A percentile compares a stretch with the other conserved stretches of the same genome.
phyloP scores from a whole-genome alignment of 2,113 vertebrate genomes.

The Noturus placidus region DNA sequence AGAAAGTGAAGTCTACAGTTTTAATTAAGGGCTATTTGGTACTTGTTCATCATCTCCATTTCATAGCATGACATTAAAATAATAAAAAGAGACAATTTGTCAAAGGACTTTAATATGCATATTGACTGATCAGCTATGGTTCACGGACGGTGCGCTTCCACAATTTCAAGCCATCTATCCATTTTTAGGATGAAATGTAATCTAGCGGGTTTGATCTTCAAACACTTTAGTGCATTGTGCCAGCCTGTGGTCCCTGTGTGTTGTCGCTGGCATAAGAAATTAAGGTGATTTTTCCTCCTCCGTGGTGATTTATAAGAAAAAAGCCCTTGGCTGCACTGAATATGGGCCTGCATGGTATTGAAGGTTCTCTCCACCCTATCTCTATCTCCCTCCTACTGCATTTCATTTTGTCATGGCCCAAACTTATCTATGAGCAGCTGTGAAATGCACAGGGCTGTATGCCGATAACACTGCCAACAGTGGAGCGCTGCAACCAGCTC shows the following conservation, averaged over 20 bases:
- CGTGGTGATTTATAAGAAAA: constrained; percentile 52
- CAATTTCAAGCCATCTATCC: constrained; percentile 19
- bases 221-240: constrained; percentile 45
- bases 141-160: neutral
- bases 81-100: constrained; percentile 9
- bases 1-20: constrained; percentile 15
- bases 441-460: constrained; percentile 46
- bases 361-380: constrained; percentile 34
- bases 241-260: constrained; percentile 30
- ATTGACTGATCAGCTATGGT: constrained; percentile 24
- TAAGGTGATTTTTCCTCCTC: constrained; percentile 32
- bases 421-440: constrained; percentile 53
- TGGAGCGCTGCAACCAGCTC: constrained; percentile 50
- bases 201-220: constrained; percentile 48
- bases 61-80: constrained; percentile 10
- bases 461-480: constrained; percentile 67
- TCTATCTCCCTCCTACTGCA: constrained; percentile 48
- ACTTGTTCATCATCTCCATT: constrained; percentile 11
- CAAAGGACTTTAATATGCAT: constrained; percentile 31
- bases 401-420: constrained; percentile 64
- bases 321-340: constrained; percentile 33
- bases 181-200: constrained; percentile 43
- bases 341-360: constrained; percentile 23
- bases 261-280: constrained; percentile 48
- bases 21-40: constrained; percentile 30